Conservation (phyloP, 1,140 invertebrate genomes). For the Oedothorax gibbosus region DNA sequence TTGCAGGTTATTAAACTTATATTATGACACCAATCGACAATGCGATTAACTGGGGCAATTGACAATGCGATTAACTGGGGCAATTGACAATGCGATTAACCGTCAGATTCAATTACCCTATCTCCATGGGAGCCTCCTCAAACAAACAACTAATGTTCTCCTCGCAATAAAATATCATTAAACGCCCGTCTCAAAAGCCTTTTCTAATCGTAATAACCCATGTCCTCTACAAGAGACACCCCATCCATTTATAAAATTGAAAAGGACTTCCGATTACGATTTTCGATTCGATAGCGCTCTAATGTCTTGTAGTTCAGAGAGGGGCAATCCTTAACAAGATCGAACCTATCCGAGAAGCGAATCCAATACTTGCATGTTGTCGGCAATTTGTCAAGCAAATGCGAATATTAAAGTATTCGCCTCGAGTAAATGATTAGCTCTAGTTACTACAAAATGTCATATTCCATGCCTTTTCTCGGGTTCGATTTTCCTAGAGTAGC, state of each 20-base stretch:
- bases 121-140: too few species aligned
- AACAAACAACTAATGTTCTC: too few species aligned
- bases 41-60: too few species aligned
- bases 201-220: constrained; percentile 3
- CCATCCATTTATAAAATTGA: constrained; percentile 46
- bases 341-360: constrained; percentile 17
- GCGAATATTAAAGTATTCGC: constrained; percentile 39
- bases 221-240: not conserved
- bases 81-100: too few species aligned
- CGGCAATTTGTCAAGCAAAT: constrained; percentile 44
- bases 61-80: too few species aligned
- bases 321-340: constrained; percentile 31
- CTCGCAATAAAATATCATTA: too few species aligned
- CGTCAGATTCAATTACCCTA: too few species aligned
- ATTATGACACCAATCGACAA: too few species aligned
- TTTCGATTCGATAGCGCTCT: constrained; percentile 43
- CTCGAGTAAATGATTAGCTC: constrained; percentile 35
- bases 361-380: constrained; percentile 46
- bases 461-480: constrained; percentile 12
- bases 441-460: constrained; percentile 46
- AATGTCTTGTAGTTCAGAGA: constrained; percentile 43
- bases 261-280: constrained; percentile 51
- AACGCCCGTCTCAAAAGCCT: too few species aligned
- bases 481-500: constrained; percentile 23
- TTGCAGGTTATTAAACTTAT: too few species aligned